Evolutionary conservation across 2,888 invertebrate species (phyloP), one percentile per base, ranked within the genome.

Genomic region (Syritta pipiens): DNA sequence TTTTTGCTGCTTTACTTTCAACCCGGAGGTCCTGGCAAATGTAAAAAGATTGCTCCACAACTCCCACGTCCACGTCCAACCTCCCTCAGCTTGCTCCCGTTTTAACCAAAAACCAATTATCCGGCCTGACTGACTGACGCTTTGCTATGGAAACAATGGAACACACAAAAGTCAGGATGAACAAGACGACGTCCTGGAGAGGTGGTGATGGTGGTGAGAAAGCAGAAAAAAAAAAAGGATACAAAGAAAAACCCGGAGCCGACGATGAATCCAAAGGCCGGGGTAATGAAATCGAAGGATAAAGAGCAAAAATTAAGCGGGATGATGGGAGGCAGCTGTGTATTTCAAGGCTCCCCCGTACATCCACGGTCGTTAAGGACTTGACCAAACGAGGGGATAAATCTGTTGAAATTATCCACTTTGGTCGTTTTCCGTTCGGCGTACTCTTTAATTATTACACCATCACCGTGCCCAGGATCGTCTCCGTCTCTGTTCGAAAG

Each of bases 401-500:
- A 81, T 81, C 75, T 81, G 81, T 69, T 81, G 81, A 81, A 81
- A 81, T 81, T 81, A 81, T 81, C 81, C 81, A 81, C 81, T 81
- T 81, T 81, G 62, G 57, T 57, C 42, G 62, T 62, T 48, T 69
- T 40, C 48, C 57, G 55, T 68, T 65, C 49, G 72, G 53, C 72
- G 48, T 72, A 72, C 62, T 63, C 77, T 74, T 79, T 79, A 79
- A 79, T 79, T 79, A 79, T 74, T 57, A 79, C 74, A 74, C 71
- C 74, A n/a, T n/a, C n/a, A n/a, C 65, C 59, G 26, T 7, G 17
- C 3, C 37, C 60, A 44, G 22, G 28, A 30, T 24, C 10, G 40
- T n/a, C n/a, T n/a, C 3, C 30, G 53, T 32, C 40, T 20, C 9
- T 5, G 28, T 30, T 26, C 59, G 30, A 57, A 57, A 62, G n/a